Evolutionary conservation across 1,140 invertebrate genomes (phyloP).

Genomic region (Dendroctonus ponderosae): DNA sequence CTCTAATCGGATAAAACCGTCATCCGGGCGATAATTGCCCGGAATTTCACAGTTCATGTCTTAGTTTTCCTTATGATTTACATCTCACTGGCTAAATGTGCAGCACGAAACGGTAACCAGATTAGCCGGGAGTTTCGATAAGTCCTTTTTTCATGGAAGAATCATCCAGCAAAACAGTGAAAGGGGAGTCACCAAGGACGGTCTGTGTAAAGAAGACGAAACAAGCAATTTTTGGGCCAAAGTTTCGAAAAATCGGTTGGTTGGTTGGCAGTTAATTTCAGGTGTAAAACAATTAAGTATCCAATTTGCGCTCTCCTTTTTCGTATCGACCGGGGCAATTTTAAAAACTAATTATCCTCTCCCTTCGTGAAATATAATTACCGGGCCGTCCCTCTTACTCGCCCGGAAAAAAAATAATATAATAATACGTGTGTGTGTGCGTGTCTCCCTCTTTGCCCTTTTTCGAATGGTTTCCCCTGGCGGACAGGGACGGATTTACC

Average conservation of each 20-base stretch:
- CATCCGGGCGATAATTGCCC: no score
- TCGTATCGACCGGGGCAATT: slow-evolving; percentile 34
- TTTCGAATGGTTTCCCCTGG: neutral
- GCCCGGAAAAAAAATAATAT: slow-evolving; percentile 36
- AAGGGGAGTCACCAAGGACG: no score
- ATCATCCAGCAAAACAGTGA: no score
- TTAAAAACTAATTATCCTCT: slow-evolving; percentile 45
- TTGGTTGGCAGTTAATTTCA: slow-evolving; percentile 26
- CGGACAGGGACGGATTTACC: no score
- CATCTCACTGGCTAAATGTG: no score
- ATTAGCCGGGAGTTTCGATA: no score
- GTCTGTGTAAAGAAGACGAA: neutral
- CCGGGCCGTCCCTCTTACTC: slow-evolving; percentile 29
- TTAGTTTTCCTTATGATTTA: no score
- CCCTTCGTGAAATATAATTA: slow-evolving; percentile 43
- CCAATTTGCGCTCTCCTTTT: slow-evolving; percentile 28
- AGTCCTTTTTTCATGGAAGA: no score
- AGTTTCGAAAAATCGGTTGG: slow-evolving; percentile 28
- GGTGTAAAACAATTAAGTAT: slow-evolving; percentile 35
- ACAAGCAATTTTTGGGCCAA: slow-evolving; percentile 14
- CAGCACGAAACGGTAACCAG: no score
- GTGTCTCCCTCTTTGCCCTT: neutral
- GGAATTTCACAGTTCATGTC: no score
- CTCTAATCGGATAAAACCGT: no score
- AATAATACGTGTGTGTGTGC: slow-evolving; percentile 5